A percentile compares a stretch with the other conserved stretches of the same genome.
Conservation (phyloP, 2,797 vertebrate genomes). For the Pachyuromys duprasi region DNA sequence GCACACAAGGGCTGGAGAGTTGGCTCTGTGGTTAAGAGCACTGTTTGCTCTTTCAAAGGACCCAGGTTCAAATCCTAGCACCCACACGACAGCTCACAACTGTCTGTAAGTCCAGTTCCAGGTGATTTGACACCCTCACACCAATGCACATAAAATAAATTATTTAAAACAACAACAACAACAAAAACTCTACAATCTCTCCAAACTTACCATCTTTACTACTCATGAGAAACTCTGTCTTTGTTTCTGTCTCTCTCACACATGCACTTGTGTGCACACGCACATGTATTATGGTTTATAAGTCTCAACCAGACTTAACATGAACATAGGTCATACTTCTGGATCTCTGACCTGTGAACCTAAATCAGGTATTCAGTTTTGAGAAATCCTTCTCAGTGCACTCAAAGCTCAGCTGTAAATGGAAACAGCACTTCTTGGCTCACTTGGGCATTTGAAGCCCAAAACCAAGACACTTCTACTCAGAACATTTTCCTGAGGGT, state of each 20-base stretch:
- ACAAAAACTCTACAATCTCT: not conserved
- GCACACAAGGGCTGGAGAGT: no score
- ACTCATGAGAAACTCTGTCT: not conserved
- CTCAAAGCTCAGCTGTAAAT: slow-evolving; percentile 15
- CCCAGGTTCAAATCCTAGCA: no score
- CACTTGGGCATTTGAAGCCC: slow-evolving; percentile 9
- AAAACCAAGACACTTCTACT: slow-evolving; percentile 36
- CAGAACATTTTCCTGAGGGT: not conserved
- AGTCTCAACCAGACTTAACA: slow-evolving; percentile 9
- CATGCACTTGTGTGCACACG: not conserved
- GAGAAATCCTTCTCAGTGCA: not conserved
- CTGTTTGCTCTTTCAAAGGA: no score
- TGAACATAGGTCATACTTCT: not conserved
- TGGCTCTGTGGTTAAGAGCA: no score
- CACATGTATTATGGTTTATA: not conserved
- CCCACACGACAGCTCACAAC: no score
- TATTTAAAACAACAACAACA: not conserved
- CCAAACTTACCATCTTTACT: slow-evolving; percentile 9
- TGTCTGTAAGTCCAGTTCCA: no score
- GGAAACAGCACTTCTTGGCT: not conserved
- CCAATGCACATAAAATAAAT: no score
- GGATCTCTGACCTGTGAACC: slow-evolving; percentile 24
- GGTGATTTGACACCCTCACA: no score
- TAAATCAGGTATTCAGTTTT: not conserved
- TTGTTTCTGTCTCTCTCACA: not conserved